Base-by-base conservation (phyloP, 2,797 vertebrate genomes). In the Podarcis lilfordi region DNA sequence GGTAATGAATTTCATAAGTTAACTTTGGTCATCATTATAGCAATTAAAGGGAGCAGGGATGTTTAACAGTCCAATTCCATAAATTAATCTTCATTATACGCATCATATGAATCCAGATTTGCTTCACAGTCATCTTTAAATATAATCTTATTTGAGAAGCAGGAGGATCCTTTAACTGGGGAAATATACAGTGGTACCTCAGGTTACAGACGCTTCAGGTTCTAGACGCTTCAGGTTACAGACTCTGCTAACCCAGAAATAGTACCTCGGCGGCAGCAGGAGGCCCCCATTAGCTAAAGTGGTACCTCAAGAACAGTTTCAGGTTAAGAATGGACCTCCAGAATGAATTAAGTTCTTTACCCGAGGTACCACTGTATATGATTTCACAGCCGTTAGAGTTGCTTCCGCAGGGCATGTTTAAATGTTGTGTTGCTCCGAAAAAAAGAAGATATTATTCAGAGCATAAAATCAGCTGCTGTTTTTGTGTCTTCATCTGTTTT, bases 371-470 rank as follows among this genome's bases (percentile, higher is more conserved):
- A 43, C 43, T 43, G 0, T 66, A 50, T 78, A 0, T 68, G 0
- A 59, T 61, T 78, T 91, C 78, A n/a, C 43, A 88, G 81, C 2
- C 1, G n/a, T n/a, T 55, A 25, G 43, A 4, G 43, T 37, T 91
- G 0, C 32, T 88, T 92, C 94, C 88, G 86, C 85, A 85, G 93
- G 35, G 82, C 29, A 43, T 45, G n/a, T 0, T 1, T 76, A 72
- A 8, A 74, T 11, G 81, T 35, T 15, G 43, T 86, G 78, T 77
- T 68, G 80, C 23, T 25, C 29, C 69, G 82, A 13, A 68, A 89
- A 50, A 91, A 64, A 55, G 23, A 93, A 95, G 91, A 80, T 89
- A 88, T 32, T 82, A 8, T 23, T 19, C 5, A 64, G 61, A 64
- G 21, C 61, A 64, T 64, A 64, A 23, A 64, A 64, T 1, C 50